Conservation (phyloP, 2,797 vertebrate genomes). For the Phataginus tricuspis region DNA sequence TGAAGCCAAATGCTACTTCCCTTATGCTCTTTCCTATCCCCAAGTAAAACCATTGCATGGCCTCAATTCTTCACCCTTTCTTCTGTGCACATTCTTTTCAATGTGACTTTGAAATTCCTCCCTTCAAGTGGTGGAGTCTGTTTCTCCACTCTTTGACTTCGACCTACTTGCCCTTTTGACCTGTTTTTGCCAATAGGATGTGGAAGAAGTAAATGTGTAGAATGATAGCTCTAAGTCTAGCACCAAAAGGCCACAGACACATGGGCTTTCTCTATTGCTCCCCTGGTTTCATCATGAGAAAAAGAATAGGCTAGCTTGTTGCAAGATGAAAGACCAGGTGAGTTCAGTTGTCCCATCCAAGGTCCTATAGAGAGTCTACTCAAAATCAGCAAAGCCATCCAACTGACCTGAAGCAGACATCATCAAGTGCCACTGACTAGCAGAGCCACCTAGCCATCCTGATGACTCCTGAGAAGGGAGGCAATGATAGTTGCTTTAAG, state of each 20-base stretch:
- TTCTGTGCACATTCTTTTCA: background rate
- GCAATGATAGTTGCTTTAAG: background rate
- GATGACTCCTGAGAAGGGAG: background rate
- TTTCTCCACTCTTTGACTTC: background rate
- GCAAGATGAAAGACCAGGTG: background rate
- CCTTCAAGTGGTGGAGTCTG: background rate
- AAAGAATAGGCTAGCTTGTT: background rate
- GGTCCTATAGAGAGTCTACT: background rate
- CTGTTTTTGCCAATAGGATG: background rate
- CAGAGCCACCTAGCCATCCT: background rate
- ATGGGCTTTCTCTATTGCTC: background rate
- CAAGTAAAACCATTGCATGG: background rate
- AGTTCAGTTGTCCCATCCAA: background rate
- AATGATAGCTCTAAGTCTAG: background rate
- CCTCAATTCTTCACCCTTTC: background rate
- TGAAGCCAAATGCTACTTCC: background rate
- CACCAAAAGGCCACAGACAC: background rate
- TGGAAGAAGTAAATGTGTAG: background rate
- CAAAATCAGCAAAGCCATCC: background rate
- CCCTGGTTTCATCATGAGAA: background rate
- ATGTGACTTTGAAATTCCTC: background rate
- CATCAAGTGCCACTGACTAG: background rate
- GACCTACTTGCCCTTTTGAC: background rate
- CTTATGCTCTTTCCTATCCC: background rate
- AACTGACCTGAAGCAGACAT: background rate